phyloP scores from a whole-genome alignment of 2,888 invertebrate species.

The Muschampia plurimacula region DNA sequence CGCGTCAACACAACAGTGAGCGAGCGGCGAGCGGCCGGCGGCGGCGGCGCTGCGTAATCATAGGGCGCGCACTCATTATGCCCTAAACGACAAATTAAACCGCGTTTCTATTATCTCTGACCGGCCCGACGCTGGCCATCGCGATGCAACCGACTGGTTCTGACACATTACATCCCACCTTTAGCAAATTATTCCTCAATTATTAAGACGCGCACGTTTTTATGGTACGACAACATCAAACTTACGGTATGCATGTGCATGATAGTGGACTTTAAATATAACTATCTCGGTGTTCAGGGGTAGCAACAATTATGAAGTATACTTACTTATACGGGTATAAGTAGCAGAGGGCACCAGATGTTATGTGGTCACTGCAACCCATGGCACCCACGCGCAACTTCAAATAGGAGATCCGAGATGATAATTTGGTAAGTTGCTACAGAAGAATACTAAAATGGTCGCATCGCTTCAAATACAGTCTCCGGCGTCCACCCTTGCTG shows the following conservation, averaged over 20 bases:
- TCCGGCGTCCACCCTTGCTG: no score
- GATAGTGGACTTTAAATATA: not conserved
- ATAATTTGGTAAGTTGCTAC: no score
- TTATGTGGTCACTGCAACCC: no score
- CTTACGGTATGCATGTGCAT: not conserved
- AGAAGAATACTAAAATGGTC: no score
- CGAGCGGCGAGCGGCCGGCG: slow-evolving; percentile 79
- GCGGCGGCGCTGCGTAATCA: slow-evolving; percentile 84
- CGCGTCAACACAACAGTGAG: slow-evolving; percentile 81
- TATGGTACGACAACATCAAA: not conserved
- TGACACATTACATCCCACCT: slow-evolving; percentile 42
- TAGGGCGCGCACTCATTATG: slow-evolving; percentile 83
- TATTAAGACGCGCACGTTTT: not conserved
- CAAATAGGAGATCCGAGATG: no score
- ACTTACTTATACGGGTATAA: no score
- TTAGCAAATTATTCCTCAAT: slow-evolving; percentile 42
- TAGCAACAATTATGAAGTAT: not conserved
- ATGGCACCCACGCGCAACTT: no score
- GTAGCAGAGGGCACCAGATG: no score
- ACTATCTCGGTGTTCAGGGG: not conserved
- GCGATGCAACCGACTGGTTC: slow-evolving; percentile 68
- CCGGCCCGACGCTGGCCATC: slow-evolving; percentile 70
- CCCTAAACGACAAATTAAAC: slow-evolving; percentile 86
- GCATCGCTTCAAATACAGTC: no score
- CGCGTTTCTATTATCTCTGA: slow-evolving; percentile 83